phyloP scores from a whole-genome alignment of 35 echinoderm and acorn worm genomes.

The Ophioderma brevispina region DNA sequence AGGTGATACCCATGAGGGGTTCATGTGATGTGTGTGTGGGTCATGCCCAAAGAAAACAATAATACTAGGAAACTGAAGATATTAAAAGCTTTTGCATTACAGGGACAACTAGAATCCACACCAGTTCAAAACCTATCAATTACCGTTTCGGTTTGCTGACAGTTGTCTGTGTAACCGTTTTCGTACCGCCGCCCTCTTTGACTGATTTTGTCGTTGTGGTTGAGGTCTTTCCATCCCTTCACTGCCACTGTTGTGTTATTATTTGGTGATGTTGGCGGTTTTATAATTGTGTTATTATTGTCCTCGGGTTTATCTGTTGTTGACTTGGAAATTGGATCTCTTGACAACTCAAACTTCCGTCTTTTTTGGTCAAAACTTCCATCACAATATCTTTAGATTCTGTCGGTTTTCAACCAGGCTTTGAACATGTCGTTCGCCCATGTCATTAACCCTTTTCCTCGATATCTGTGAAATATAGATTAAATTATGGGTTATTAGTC shows the following conservation, averaged over 20 bases:
- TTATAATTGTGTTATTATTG: conserved; percentile 39
- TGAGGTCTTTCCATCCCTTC: conserved; percentile 53
- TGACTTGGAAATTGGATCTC: not conserved
- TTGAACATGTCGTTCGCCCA: conserved; percentile 5
- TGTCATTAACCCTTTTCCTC: not conserved
- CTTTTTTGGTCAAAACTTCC: not conserved
- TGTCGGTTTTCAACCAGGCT: not conserved
- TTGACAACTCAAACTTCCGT: not conserved
- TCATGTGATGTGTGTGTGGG: too few relatives aligned
- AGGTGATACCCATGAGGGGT: too few relatives aligned
- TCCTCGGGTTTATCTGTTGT: conserved; percentile 17
- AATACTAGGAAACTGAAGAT: too few relatives aligned
- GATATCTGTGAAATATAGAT: not conserved
- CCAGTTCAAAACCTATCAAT: not conserved
- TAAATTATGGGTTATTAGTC: too few relatives aligned
- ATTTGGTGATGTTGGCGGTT: conserved; percentile 5
- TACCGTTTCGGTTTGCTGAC: conserved; percentile 61
- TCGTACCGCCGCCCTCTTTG: conserved; percentile 45
- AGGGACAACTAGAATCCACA: too few relatives aligned
- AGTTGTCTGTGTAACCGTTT: conserved; percentile 40
- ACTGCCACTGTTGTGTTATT: not conserved
- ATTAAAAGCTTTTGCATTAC: too few relatives aligned
- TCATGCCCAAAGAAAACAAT: too few relatives aligned
- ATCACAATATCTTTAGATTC: not conserved
- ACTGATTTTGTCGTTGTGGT: conserved; percentile 59